phyloP scores from a whole-genome alignment of 1,140 invertebrate species.

The Trachymyrmex cornetzi region DNA sequence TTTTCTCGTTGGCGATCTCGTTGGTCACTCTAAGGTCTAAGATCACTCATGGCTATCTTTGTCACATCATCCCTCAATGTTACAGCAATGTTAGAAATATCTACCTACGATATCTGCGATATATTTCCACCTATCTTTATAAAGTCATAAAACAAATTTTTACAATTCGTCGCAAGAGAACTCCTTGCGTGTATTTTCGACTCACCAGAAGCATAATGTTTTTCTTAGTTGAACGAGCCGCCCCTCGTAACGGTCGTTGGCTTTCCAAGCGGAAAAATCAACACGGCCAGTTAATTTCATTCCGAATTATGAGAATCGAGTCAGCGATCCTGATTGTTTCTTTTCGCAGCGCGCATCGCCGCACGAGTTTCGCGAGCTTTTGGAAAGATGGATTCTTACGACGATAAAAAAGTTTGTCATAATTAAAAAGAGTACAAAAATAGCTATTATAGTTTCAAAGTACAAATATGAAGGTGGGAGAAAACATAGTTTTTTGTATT shows the following conservation, averaged over 20 bases:
- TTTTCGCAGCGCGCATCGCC: conserved; percentile 30
- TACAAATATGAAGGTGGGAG: neutral
- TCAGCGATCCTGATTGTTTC: conserved; percentile 71
- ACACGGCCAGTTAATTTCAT: conserved; percentile 79
- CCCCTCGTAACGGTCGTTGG: conserved; percentile 51
- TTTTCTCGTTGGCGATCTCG: neutral
- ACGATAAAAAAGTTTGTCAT: neutral
- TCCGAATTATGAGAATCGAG: conserved; percentile 81
- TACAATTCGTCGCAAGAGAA: conserved; percentile 20
- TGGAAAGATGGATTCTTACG: conserved; percentile 14
- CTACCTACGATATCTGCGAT: neutral
- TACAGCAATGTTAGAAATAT: neutral
- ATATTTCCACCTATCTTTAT: neutral
- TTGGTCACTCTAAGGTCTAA: too few species aligned
- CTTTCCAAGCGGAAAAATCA: conserved; percentile 78
- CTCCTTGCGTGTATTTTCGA: conserved; percentile 53
- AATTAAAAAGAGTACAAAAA: neutral
- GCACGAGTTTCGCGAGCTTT: conserved; percentile 40
- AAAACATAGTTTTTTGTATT: neutral
- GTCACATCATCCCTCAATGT: neutral
- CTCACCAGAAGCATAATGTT: conserved; percentile 60
- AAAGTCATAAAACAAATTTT: conserved; percentile 62
- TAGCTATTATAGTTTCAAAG: neutral
- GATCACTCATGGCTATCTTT: neutral
- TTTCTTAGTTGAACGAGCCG: conserved; percentile 74